Evolutionary conservation across 1,140 invertebrate genomes (phyloP).

Genomic region (Neotoxoptera formosana): DNA sequence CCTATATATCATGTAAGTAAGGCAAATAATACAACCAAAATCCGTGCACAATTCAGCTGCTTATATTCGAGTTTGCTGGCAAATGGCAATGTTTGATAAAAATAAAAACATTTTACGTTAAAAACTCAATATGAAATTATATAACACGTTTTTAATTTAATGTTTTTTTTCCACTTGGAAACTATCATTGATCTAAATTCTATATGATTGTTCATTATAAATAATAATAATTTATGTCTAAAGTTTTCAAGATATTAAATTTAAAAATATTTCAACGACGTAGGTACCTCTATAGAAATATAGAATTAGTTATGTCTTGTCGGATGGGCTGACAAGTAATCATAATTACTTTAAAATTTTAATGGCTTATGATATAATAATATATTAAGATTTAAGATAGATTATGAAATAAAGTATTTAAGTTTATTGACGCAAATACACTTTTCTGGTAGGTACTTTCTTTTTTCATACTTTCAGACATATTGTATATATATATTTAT

Average conservation of each 20-base stretch:
- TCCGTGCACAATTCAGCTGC: background rate
- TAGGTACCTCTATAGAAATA: background rate
- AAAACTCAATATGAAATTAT: background rate
- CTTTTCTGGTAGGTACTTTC: background rate
- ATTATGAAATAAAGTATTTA: background rate
- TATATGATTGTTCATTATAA: background rate
- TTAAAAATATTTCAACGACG: background rate
- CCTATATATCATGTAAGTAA: background rate
- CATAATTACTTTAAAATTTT: background rate
- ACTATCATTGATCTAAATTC: background rate
- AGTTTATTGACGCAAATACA: background rate
- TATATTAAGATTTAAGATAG: background rate
- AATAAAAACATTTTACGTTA: background rate
- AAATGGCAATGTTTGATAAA: background rate
- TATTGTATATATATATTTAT: background rate
- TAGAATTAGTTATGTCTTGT: background rate
- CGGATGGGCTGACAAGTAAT: background rate
- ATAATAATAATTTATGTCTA: background rate
- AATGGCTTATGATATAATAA: background rate
- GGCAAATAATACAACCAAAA: background rate
- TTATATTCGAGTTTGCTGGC: background rate
- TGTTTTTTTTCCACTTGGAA: background rate
- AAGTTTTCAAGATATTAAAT: background rate
- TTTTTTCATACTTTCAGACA: background rate
- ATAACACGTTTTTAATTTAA: background rate